A percentile compares a stretch with the other conserved stretches of the same genome.
Conservation (phyloP, 1,140 invertebrate species). For the Carcinoscorpius rotundicauda region DNA sequence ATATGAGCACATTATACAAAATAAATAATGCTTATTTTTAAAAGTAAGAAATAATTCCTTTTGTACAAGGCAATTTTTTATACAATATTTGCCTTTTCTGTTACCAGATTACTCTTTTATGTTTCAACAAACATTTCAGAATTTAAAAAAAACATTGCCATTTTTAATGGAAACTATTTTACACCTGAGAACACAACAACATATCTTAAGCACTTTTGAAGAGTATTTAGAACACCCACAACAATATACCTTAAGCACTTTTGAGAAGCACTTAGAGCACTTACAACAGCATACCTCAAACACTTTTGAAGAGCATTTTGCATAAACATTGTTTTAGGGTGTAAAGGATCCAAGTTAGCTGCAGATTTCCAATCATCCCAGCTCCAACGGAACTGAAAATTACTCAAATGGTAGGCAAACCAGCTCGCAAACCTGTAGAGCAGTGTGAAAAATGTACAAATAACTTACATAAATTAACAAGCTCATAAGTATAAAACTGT, state of each 20-base stretch:
- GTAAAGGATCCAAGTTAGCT: conserved; percentile 68
- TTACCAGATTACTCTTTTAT: too few relatives aligned
- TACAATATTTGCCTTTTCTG: too few relatives aligned
- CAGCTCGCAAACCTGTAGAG: conserved; percentile 70
- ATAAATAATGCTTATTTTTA: too few relatives aligned
- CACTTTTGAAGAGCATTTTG: conserved; percentile 81
- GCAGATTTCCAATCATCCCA: conserved; percentile 93
- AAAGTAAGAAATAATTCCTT: too few relatives aligned
- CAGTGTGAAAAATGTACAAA: not conserved
- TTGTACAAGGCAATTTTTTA: too few relatives aligned
- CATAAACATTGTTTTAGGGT: conserved; percentile 93
- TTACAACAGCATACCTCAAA: conserved; percentile 49
- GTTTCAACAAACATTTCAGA: not conserved
- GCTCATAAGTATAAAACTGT: conserved; percentile 5
- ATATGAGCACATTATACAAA: too few relatives aligned
- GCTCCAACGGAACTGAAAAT: conserved; percentile 97
- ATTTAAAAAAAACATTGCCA: not conserved
- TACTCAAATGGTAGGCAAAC: conserved; percentile 98
- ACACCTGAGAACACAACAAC: not conserved
- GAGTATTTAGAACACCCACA: not conserved
- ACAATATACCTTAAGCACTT: conserved; percentile 6
- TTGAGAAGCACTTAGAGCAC: not conserved
- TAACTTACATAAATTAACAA: too few relatives aligned
- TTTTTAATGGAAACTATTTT: not conserved
- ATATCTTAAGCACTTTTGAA: too few relatives aligned